Base-by-base conservation (phyloP, 2,888 invertebrate genomes). In the Epiblema foenella region DNA sequence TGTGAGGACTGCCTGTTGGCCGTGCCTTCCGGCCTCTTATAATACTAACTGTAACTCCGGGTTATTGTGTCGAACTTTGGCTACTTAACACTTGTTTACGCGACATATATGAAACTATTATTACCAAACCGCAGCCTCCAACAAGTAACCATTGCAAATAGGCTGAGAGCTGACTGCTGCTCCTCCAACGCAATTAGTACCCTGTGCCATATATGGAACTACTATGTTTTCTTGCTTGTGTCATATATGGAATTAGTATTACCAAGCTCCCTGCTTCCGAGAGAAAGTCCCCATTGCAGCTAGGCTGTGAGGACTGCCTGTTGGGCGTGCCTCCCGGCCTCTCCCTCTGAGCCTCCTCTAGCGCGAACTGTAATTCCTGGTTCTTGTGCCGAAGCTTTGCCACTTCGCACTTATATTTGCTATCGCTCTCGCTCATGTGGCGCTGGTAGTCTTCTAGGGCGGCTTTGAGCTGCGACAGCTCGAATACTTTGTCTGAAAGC, bases 401-500 rank as follows among this genome's bases (percentile, higher is more conserved):
- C 74, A 95, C 86, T 78, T 94, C 94, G 78, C 94, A 94, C 78
- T 93, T 94, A 83, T 94, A 94, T 83, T 94, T 94, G 75, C 91
- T 95, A 77, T 95, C 95, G 75, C 94, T 93, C 76, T 95, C 95
- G 58, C 94, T 94, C 57, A 97, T 83, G 79, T 95, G 95, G 76
- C 94, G 94, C 83, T 97, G 96, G 73, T 97, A 93, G 79, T 95
- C 95, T 59, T 95, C 94, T 75, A 97, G 89, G 69, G 95, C 94
- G 20, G 96, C 95, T 74, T 93, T 94, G 70, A 96, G 92, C 77
- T 95, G 94, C 74, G 95, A 94, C 72, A 97, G 90, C 89, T 97
- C 97, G 71, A 95, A 95, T 73, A 96, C 95, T 86, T 95, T 97
- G 83, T 97, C 97, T 79, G 96, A 95, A 84, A 97, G 94, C 96